phyloP scores from a whole-genome alignment of 1,140 invertebrate genomes.

The Amphibalanus amphitrite region DNA sequence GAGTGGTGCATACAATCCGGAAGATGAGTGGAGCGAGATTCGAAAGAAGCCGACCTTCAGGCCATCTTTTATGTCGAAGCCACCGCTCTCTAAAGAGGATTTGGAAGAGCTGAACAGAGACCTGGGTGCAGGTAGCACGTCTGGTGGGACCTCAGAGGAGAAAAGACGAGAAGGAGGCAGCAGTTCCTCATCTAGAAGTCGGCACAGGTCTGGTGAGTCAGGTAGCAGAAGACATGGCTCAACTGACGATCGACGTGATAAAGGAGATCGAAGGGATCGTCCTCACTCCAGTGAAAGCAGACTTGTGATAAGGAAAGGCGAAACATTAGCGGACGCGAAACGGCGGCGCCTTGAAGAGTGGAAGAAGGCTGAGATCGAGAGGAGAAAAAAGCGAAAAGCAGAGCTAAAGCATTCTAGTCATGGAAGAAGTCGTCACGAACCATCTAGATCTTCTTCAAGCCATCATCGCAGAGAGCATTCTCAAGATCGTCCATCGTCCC shows the following conservation, averaged over 20 bases:
- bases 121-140: not conserved
- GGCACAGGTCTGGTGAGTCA: not conserved
- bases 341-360: not conserved
- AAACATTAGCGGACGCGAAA: not conserved
- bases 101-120: not conserved
- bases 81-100: not conserved
- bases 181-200: not conserved
- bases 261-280: not conserved
- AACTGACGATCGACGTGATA: not conserved
- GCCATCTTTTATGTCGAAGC: not conserved
- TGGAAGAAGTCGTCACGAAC: not conserved
- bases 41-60: not conserved
- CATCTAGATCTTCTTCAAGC: not conserved
- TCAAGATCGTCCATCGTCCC: not conserved
- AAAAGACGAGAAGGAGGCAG: too few relatives aligned
- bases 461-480: not conserved
- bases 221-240: not conserved
- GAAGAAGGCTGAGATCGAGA: not conserved
- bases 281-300: not conserved
- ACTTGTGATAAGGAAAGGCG: not conserved
- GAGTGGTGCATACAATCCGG: not conserved
- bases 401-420: not conserved
- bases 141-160: not conserved
- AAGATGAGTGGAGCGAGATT: not conserved
- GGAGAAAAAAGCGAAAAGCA: not conserved